Percentiles rank a stretch among this genome's conserved stretches.
Conservation (phyloP, 2,888 invertebrate genomes). For the Anoncus sp. region DNA sequence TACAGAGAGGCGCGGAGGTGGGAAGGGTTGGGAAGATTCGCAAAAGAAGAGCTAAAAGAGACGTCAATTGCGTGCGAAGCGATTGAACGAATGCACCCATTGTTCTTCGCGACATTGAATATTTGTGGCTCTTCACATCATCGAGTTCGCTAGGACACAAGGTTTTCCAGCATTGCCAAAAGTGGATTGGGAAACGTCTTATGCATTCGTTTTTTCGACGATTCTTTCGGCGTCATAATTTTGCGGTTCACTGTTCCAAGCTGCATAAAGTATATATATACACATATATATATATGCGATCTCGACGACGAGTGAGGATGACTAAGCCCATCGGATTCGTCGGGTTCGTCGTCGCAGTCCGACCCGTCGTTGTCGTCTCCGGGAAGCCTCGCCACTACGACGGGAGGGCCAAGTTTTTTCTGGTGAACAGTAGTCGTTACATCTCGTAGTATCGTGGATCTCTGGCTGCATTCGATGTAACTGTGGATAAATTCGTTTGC, state of each 20-base stretch:
- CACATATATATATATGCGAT: conserved; percentile 36
- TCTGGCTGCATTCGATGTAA: not conserved
- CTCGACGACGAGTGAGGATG: conserved; percentile 60
- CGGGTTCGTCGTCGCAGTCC: conserved; percentile 52
- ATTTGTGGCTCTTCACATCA: conserved; percentile 40
- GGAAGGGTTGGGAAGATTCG: not conserved
- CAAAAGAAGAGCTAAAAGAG: conserved; percentile 14
- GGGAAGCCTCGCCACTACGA: conserved; percentile 62
- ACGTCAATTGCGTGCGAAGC: conserved; percentile 44
- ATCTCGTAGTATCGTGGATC: conserved; percentile 54
- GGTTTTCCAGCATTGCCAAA: conserved; percentile 46
- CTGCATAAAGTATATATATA: conserved; percentile 7
- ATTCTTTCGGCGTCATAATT: conserved; percentile 1
- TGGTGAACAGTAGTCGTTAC: conserved; percentile 59
- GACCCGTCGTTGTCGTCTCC: conserved; percentile 60
- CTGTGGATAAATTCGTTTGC: not conserved
- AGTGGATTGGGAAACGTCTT: conserved; percentile 30
- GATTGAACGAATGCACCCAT: conserved; percentile 9
- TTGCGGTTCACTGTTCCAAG: conserved; percentile 5
- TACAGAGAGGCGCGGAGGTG: not conserved
- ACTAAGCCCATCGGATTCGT: conserved; percentile 60
- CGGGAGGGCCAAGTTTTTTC: conserved; percentile 61
- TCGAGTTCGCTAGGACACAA: conserved; percentile 5
- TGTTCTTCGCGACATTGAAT: conserved; percentile 33
- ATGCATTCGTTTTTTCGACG: conserved; percentile 13